Conservation (phyloP, 2,888 invertebrate species). For the Allophyes oxyacanthae region DNA sequence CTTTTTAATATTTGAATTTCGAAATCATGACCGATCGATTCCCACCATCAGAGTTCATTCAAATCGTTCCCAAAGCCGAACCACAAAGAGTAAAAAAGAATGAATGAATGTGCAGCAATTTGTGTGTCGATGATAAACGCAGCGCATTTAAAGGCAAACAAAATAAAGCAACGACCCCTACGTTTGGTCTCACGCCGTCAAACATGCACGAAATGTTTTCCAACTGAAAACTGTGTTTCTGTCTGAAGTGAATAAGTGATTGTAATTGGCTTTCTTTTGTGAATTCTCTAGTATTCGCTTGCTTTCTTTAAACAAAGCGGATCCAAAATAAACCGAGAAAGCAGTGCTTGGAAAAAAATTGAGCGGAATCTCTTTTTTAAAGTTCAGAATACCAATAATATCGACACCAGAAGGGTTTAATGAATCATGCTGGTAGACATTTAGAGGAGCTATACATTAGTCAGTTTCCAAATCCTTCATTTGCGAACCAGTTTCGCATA, state of each 20-base stretch:
- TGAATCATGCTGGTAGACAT: neutral
- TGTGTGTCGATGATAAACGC: conserved; percentile 48
- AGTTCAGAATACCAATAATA: no score
- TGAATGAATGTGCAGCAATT: conserved; percentile 42
- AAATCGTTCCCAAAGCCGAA: conserved; percentile 22
- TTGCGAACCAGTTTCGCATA: no score
- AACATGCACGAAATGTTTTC: conserved; percentile 30
- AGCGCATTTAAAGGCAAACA: conserved; percentile 49
- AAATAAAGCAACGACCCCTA: conserved; percentile 42
- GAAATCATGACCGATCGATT: conserved; percentile 43
- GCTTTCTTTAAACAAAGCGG: neutral
- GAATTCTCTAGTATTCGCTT: conserved; percentile 17
- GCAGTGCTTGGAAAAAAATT: no score
- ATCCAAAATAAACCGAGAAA: no score
- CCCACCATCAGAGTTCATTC: conserved; percentile 38
- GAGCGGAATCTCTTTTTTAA: no score
- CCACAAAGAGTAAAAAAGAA: conserved; percentile 37
- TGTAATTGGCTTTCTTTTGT: conserved; percentile 40
- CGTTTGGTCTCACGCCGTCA: conserved; percentile 44
- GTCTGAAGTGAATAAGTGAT: conserved; percentile 4
- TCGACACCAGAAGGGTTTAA: no score
- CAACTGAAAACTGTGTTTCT: conserved; percentile 21
- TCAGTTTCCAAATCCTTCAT: no score
- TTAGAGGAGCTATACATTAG: no score
- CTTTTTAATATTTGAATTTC: conserved; percentile 26